Conservation (phyloP, 2,113 vertebrate species). For the Neoarius graeffei region DNA sequence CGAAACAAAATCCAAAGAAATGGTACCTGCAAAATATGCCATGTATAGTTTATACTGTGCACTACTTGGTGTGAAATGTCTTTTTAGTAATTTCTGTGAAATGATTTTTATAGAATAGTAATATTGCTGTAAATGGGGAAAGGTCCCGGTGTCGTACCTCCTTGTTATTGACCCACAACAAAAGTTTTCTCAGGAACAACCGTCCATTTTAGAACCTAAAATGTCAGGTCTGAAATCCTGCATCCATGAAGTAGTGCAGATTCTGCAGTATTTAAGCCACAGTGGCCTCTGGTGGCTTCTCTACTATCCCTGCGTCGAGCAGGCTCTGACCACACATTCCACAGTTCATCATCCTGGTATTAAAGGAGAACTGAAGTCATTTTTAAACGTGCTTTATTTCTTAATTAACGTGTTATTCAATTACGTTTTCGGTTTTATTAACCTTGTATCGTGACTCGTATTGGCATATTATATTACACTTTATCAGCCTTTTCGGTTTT, state of each 20-base stretch:
- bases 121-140: background rate
- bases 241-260: background rate
- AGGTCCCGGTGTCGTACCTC: background rate
- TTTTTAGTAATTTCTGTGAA: background rate
- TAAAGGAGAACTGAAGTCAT: too few species aligned
- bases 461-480: too few species aligned
- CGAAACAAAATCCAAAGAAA: background rate
- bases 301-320: background rate
- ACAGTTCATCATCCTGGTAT: background rate
- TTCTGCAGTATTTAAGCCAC: background rate
- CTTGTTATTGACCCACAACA: background rate
- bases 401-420: too few species aligned
- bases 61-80: background rate
- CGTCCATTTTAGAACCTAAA: background rate
- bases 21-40: background rate
- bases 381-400: too few species aligned
- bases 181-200: background rate
- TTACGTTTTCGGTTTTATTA: too few species aligned
- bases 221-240: background rate
- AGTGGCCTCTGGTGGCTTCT: conserved; percentile 11
- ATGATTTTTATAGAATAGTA: background rate
- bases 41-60: background rate
- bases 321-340: background rate
- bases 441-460: too few species aligned
- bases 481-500: too few species aligned